Percentiles rank a stretch among this genome's conserved stretches.
These are phyloP conservation scores for Gastrophysa polygoni DNA, from an alignment of 2,888 invertebrate genomes.

Conservation along the genomic window DNA sequence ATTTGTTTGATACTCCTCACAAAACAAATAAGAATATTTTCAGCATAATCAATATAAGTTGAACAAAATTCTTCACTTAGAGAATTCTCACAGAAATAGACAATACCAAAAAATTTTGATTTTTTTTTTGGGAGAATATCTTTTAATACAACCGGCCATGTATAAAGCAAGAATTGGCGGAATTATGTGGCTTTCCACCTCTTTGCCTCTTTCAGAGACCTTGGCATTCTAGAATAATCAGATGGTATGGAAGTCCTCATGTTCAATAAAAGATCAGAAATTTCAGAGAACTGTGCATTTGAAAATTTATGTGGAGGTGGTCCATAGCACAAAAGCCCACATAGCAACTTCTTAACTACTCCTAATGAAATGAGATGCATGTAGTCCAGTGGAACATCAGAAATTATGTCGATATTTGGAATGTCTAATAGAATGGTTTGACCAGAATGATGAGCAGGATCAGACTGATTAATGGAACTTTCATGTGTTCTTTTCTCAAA, in stretches of 20 bases:
- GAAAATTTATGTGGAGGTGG: constrained; percentile 10
- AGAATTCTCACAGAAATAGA: constrained; percentile 13
- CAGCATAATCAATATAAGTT: constrained; percentile 7
- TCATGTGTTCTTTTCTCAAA: constrained; percentile 25
- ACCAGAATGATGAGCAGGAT: constrained; percentile 29
- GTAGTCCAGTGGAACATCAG: constrained; percentile 32
- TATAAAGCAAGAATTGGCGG: constrained; percentile 14
- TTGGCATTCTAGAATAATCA: constrained; percentile 13
- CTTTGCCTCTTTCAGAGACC: background rate
- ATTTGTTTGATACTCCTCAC: constrained; percentile 11
- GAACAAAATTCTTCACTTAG: constrained; percentile 4
- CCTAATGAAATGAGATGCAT: constrained; percentile 17
- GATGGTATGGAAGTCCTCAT: constrained; percentile 7
- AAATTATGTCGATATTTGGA: constrained; percentile 24
- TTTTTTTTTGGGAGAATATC: constrained; percentile 6
- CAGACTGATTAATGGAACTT: constrained; percentile 19
- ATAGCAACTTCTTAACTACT: constrained; percentile 7
- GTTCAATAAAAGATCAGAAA: constrained; percentile 8
- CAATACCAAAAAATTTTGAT: constrained; percentile 5
- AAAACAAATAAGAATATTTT: constrained; percentile 9
- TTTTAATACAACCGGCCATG: constrained; percentile 15
- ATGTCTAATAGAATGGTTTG: too few species aligned
- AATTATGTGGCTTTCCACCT: constrained; percentile 17
- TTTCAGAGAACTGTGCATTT: background rate
- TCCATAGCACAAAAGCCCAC: constrained; percentile 13